Conservation (phyloP, 2,797 vertebrate species). For the Acridotheres tristis region DNA sequence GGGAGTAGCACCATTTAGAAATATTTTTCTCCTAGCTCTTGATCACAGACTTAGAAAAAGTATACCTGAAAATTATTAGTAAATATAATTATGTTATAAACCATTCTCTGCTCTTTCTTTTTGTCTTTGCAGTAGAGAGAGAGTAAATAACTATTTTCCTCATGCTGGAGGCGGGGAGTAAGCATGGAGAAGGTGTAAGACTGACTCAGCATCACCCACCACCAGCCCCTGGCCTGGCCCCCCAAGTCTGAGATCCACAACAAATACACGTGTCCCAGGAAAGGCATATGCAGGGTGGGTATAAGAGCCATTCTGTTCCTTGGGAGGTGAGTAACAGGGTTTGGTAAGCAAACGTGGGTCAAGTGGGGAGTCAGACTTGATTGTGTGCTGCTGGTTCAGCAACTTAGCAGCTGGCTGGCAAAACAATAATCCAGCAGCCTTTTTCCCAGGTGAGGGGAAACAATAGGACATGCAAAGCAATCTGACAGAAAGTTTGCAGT, state of each 20-base stretch:
- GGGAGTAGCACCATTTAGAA: not conserved
- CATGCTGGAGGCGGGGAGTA: not conserved
- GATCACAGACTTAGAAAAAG: not conserved
- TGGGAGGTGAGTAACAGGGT: not conserved
- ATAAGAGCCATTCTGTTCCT: not conserved
- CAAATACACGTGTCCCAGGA: not conserved
- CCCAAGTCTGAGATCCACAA: accelerated
- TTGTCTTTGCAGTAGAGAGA: not conserved
- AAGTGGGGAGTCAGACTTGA: not conserved
- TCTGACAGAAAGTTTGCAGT: not conserved
- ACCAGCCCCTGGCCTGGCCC: not conserved
- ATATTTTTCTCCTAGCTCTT: not conserved
- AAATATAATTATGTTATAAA: not conserved
- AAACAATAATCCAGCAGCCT: not conserved
- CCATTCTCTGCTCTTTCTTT: not conserved
- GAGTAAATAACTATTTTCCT: not conserved
- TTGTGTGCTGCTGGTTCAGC: not conserved
- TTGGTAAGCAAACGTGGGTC: not conserved
- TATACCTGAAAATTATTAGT: not conserved
- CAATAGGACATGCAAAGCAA: not conserved
- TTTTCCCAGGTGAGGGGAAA: not conserved
- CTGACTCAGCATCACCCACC: not conserved
- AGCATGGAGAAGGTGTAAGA: not conserved
- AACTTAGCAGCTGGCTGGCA: not conserved
- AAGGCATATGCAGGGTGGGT: not conserved